A percentile compares a stretch with the other conserved stretches of the same genome.
phyloP scores from a whole-genome alignment of 2,797 vertebrate genomes.

The Clangula hyemalis region DNA sequence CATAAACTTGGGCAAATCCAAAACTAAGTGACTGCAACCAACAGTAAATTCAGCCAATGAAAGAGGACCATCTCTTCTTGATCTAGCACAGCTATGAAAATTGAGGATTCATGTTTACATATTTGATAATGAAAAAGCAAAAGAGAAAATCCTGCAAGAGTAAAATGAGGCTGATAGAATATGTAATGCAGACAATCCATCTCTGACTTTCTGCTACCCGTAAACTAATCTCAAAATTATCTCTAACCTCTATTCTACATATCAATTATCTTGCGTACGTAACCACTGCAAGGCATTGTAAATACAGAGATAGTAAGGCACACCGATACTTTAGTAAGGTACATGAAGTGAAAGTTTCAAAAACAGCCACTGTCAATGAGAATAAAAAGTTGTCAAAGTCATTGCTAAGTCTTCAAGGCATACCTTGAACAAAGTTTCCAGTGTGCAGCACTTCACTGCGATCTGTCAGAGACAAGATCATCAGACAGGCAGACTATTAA shows the following conservation, averaged over 20 bases:
- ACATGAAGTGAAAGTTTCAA: not conserved
- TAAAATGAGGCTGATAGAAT: not conserved
- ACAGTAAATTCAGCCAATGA: not conserved
- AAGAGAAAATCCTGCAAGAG: not conserved
- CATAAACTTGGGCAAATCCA: not conserved
- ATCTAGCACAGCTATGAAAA: not conserved
- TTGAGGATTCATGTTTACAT: accelerated
- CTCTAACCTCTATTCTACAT: not conserved
- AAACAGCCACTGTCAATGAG: not conserved
- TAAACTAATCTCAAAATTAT: not conserved
- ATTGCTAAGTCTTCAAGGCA: not conserved
- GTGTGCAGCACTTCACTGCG: not conserved
- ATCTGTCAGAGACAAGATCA: not conserved
- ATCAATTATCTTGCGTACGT: not conserved
- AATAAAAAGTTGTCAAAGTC: not conserved
- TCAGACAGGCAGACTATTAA: not conserved
- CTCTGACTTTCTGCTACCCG: not conserved
- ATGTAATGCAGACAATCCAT: not conserved
- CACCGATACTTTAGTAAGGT: not conserved
- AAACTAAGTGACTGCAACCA: not conserved
- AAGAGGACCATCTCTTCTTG: not conserved
- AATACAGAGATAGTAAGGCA: not conserved
- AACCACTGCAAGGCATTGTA: not conserved
- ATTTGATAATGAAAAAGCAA: not conserved
- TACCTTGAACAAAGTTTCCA: not conserved